Evolutionary conservation across 1,140 invertebrate genomes (phyloP).

Genomic region (Apis laboriosa): DNA sequence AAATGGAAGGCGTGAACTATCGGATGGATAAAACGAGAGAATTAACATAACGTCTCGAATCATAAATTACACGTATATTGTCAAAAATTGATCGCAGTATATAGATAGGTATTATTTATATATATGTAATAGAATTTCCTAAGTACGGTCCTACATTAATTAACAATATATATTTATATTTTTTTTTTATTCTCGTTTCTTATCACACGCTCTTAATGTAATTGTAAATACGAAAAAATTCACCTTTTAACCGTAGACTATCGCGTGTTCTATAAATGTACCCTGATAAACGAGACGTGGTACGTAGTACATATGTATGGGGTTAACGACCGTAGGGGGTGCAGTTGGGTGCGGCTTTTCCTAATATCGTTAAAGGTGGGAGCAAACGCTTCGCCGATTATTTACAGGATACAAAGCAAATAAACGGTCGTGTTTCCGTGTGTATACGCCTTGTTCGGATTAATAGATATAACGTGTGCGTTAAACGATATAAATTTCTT

Average conservation of each 20-base stretch:
- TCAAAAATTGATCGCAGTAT: constrained; percentile 14
- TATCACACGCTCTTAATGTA: constrained; percentile 9
- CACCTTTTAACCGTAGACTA: constrained; percentile 15
- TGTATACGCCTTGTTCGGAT: not conserved
- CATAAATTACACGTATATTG: constrained; percentile 32
- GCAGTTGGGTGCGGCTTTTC: constrained; percentile 55
- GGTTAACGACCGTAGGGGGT: constrained; percentile 59
- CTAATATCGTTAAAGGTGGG: constrained; percentile 47
- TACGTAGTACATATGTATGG: constrained; percentile 23
- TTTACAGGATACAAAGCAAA: constrained; percentile 6
- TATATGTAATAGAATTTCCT: not conserved
- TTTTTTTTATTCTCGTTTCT: not conserved
- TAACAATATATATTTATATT: constrained; percentile 8
- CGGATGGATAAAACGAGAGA: constrained; percentile 21
- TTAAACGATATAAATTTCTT: not conserved
- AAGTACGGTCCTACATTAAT: constrained; percentile 10
- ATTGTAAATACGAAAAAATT: constrained; percentile 30
- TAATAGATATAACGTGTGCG: not conserved
- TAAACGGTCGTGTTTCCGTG: no score
- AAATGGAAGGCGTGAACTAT: constrained; percentile 45
- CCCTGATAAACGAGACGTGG: constrained; percentile 37
- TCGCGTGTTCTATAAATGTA: constrained; percentile 54
- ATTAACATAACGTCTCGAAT: constrained; percentile 17
- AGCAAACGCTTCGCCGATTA: constrained; percentile 22
- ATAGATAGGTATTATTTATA: not conserved